These are phyloP conservation scores for Criorhina ranunculi DNA, from an alignment of 2,888 invertebrate species.

Conservation along the genomic window DNA sequence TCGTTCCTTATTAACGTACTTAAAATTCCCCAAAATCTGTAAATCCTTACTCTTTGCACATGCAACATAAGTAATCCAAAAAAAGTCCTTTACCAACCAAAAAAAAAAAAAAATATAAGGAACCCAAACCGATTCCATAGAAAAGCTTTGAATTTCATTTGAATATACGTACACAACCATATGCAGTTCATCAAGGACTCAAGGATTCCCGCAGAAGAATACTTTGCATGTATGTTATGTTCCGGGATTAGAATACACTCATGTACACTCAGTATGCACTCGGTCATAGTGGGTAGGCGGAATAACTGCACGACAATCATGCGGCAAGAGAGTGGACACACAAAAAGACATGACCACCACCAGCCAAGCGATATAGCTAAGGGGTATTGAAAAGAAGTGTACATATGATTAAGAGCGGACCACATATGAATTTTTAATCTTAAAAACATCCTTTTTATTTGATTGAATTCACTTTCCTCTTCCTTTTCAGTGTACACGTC, in stretches of 20 bases:
- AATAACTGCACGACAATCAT: conserved; percentile 20
- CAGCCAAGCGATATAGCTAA: conserved; percentile 11
- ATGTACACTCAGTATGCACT: conserved; percentile 60
- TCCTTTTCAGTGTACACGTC: conserved; percentile 47
- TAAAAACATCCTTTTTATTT: conserved; percentile 78
- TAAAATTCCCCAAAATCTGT: conserved; percentile 34
- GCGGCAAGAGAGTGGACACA: conserved; percentile 3
- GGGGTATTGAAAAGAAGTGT: conserved; percentile 40
- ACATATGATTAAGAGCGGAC: conserved; percentile 77
- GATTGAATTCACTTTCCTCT: conserved; percentile 78
- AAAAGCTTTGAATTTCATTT: conserved; percentile 72
- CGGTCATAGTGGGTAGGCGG: conserved; percentile 21
- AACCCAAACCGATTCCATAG: conserved; percentile 63
- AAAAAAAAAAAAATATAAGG: conserved; percentile 3
- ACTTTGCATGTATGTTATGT: conserved; percentile 57
- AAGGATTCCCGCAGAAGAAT: conserved; percentile 52
- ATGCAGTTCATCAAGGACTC: conserved; percentile 73
- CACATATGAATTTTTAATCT: conserved; percentile 79
- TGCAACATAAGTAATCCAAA: conserved; percentile 47
- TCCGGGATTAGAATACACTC: conserved; percentile 68
- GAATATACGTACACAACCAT: conserved; percentile 69
- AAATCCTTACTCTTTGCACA: conserved; percentile 1
- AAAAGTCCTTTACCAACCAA: conserved; percentile 37
- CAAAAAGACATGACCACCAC: conserved; percentile 34
- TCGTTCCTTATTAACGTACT: conserved; percentile 62